A percentile compares a stretch with the other conserved stretches of the same genome.
phyloP scores from a whole-genome alignment of 2,797 vertebrate species.

The Channa striata region DNA sequence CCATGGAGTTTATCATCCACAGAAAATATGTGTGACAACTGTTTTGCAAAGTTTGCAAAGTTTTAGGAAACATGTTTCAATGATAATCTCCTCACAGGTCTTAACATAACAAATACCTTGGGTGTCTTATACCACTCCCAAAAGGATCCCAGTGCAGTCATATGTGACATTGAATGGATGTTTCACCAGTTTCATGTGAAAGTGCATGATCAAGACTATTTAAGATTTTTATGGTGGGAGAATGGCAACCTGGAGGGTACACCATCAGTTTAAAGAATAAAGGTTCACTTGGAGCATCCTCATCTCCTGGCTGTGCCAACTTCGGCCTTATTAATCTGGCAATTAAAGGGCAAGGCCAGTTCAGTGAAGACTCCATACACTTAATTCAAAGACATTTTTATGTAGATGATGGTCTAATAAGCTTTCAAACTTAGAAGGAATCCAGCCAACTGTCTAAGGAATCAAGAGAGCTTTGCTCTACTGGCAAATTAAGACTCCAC shows the following conservation, averaged over 20 bases:
- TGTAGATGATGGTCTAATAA: constrained; percentile 30
- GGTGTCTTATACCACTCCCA: constrained; percentile 37
- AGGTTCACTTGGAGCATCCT: constrained; percentile 39
- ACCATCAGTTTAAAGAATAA: constrained; percentile 27
- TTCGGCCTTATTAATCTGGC: too few relatives aligned
- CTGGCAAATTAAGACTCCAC: constrained; percentile 32
- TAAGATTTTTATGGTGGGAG: constrained; percentile 56
- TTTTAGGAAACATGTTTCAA: constrained; percentile 37
- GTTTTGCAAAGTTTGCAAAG: too few relatives aligned
- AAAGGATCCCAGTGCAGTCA: constrained; percentile 22
- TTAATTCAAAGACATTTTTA: constrained; percentile 43
- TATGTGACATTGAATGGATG: constrained; percentile 27
- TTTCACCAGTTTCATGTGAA: constrained; percentile 16
- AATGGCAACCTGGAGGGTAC: not conserved
- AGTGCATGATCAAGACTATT: constrained; percentile 28
- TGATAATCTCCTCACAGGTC: constrained; percentile 36
- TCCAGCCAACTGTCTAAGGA: constrained; percentile 40
- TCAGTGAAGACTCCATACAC: not conserved
- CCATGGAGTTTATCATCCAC: constrained; percentile 14
- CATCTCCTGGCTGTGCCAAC: constrained; percentile 46
- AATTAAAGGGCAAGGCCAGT: constrained; percentile 32
- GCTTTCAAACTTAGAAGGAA: constrained; percentile 23
- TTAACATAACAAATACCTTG: constrained; percentile 38
- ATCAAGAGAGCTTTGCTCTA: constrained; percentile 42
- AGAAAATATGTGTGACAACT: too few relatives aligned